Base-by-base conservation (phyloP, 2,113 vertebrate genomes). In the Aspidoscelis tigris region DNA sequence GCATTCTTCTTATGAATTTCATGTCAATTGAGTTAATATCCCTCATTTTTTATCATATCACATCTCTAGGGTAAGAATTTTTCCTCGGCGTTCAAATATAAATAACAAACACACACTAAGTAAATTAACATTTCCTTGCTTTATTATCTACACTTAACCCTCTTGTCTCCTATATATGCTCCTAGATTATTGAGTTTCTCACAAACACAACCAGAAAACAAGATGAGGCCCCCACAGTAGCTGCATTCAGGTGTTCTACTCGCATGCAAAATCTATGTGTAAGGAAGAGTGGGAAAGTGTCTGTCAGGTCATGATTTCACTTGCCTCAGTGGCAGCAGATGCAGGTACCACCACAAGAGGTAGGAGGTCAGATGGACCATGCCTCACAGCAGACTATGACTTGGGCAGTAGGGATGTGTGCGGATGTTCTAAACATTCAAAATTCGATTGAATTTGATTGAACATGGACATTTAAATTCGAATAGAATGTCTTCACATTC, bases 1-100 rank as follows among this genome's bases (percentile, higher is more conserved):
- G 8, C 43, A 16, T 26, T n/a, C 69, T 70, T 73, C 78, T 76
- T 53, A 11, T 73, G 39, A 53, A 22, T 55, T 82, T 43, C 72
- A 71, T 16, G 81, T 65, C 22, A 78, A 65, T 26, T 26, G 20
- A 53, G n/a, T 78, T 82, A 77, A 70, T 53, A 82, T 72, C 7
- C 5, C n/a, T 72, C 73, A 55, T 55, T 79, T 61, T 9, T 58
- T 9, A 39, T 80, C 61, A 24, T 64, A 76, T 76, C 16, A 43
- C 21, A 64, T 80, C 66, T 61, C 20, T 50, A 81, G 44, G 33
- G 1, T 81, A 72, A 53, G 66, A 7, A 82, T 53, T 14, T 43
- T 44, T 39, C 47, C 21, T 39, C 72, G 44, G 12, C n/a, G 72
- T 72, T 61, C 64, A 84, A 72, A 33, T n/a, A 55, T n/a, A 68